phyloP scores from a whole-genome alignment of 30 jellyfish, hydroid and myxozoan genomes.

The Chironex yamaguchii region DNA sequence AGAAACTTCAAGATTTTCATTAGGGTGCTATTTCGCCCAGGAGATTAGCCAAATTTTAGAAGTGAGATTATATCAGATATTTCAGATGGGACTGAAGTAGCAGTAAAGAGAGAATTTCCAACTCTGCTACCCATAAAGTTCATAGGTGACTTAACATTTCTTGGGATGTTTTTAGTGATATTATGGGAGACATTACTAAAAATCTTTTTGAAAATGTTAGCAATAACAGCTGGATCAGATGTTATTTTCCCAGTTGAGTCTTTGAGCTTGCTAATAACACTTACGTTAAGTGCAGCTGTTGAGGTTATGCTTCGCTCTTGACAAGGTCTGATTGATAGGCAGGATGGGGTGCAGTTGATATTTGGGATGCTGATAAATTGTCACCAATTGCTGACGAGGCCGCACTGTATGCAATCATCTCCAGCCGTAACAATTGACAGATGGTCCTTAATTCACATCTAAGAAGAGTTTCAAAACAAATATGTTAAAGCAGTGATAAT shows the following conservation, averaged over 20 bases:
- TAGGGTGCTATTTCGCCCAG: constrained; percentile 78
- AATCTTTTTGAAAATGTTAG: constrained; percentile 64
- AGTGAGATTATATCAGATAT: constrained; percentile 63
- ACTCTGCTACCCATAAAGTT: constrained; percentile 46
- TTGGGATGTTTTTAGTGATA: constrained; percentile 50
- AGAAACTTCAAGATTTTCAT: constrained; percentile 28
- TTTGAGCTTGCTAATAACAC: constrained; percentile 60
- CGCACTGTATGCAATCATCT: no score
- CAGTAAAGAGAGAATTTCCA: constrained; percentile 41
- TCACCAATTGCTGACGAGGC: no score
- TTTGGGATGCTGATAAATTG: no score
- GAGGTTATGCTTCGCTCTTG: no score
- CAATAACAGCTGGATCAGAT: constrained; percentile 63
- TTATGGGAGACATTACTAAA: constrained; percentile 57
- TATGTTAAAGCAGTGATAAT: no score
- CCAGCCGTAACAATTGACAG: no score
- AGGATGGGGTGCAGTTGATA: no score
- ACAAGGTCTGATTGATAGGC: no score
- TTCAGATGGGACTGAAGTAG: constrained; percentile 62
- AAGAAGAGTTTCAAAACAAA: no score
- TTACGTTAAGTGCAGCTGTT: no score
- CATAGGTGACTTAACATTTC: constrained; percentile 29
- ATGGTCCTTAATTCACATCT: no score
- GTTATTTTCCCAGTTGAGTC: constrained; percentile 50
- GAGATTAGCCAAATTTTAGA: constrained; percentile 69